A percentile compares a stretch with the other conserved stretches of the same genome.
phyloP scores from a whole-genome alignment of 2,797 vertebrate genomes.

The Pteronotus mesoamericanus region DNA sequence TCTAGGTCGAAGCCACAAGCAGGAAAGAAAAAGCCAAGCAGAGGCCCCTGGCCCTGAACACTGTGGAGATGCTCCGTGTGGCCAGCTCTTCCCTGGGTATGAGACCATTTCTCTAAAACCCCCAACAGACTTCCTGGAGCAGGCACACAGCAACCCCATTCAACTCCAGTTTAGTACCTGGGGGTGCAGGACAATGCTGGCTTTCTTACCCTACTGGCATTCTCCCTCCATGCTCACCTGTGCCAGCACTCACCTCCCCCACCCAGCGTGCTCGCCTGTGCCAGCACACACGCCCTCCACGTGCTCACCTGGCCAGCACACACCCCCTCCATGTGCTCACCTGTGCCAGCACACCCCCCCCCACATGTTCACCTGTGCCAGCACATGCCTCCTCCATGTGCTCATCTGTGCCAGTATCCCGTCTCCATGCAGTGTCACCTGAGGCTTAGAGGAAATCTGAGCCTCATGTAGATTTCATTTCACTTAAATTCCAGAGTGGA shows the following conservation, averaged over 20 bases:
- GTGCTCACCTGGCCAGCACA: background rate
- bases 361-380: background rate
- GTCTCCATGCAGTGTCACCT: background rate
- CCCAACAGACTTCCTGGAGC: background rate
- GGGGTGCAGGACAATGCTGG: background rate
- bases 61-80: constrained; percentile 98
- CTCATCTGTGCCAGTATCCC: background rate
- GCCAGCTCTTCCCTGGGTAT: constrained; percentile 94
- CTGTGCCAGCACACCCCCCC: background rate
- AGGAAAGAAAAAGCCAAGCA: constrained; percentile 98
- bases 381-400: background rate
- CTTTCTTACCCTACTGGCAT: background rate
- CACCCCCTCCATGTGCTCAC: background rate
- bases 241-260: fast-evolving
- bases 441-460: background rate
- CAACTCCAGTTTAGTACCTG: background rate
- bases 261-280: background rate
- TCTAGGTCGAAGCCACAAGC: constrained; percentile 93
- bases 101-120: background rate
- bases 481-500: background rate
- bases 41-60: constrained; percentile 95
- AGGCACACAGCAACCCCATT: fast-evolving
- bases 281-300: background rate
- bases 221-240: background rate
- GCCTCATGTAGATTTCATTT: background rate